Evolutionary conservation across 2,113 vertebrate species (phyloP), one percentile per base, ranked within the genome.

Genomic region (Siphamia tubifer): DNA sequence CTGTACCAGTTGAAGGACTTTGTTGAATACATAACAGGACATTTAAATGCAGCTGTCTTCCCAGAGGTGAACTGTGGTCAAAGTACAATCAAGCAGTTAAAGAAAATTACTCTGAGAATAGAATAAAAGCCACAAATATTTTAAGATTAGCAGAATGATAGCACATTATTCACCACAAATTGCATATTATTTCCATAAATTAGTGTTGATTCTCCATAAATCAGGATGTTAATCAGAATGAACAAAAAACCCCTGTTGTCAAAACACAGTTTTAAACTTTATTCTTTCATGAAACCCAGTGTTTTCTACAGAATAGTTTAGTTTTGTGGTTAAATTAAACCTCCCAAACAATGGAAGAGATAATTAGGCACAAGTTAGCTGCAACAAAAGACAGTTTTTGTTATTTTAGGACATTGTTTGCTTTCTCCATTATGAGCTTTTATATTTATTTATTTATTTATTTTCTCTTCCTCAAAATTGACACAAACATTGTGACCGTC

Each of bases 171-270:
- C 52, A 32, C 2, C 15, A 42, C 47, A 45, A 64, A 56, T 34
- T 72, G 43, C 62, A 38, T 27, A 63, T 53, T 27, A 72, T 87
- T 79, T 74, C 31, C 39, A 60, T 68, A 48, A 65, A 76, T 57
- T 36, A 69, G 55, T 43, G 35, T 1, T n/a, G 42, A 68, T 63
- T 54, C 16, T 0, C 25, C 39, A 3, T 63, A 67, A 61, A 49
- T 32, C 57, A 28, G 62, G 61, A 58, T 5, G 21, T 11, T 48
- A 68, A 74, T 70, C 27, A 70, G 31, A 57, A 63, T 16, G 28
- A 63, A 17, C 45, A 16, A 62, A 75, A 24, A 73, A n/a, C n/a
- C n/a, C n/a, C 52, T 8, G 24, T 30, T 13, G 16, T 54, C 40
- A 23, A 42, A 66, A 36, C 23, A 47, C 23, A 62, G 20, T 39